phyloP scores from a whole-genome alignment of 2,888 invertebrate genomes.

The Pasiphila rectangulata region DNA sequence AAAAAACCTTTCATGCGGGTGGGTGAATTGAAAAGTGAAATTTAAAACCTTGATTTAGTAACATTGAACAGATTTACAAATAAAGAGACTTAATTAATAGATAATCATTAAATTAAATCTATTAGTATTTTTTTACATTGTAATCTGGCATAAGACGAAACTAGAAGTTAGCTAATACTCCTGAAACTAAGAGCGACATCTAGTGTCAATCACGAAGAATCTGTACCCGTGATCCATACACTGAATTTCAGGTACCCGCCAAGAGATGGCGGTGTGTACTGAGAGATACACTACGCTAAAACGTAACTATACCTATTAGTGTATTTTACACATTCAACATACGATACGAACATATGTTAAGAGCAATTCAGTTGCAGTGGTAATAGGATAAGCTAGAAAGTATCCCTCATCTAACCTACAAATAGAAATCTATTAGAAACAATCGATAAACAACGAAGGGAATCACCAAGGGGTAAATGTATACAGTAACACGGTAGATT shows the following conservation, averaged over 20 bases:
- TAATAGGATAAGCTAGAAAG: slow-evolving; percentile 2
- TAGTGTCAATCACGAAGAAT: background rate
- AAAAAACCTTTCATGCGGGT: background rate
- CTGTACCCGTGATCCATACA: slow-evolving; percentile 7
- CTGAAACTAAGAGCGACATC: slow-evolving; percentile 8
- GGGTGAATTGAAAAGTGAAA: background rate
- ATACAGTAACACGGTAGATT: slow-evolving; percentile 28
- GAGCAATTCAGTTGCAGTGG: background rate
- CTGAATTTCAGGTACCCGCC: slow-evolving; percentile 1
- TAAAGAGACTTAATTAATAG: no score
- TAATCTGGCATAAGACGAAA: background rate
- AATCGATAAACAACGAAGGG: slow-evolving; percentile 16
- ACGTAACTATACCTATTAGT: no score
- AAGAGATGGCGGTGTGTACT: slow-evolving; percentile 17
- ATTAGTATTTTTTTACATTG: no score
- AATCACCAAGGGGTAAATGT: slow-evolving; percentile 26
- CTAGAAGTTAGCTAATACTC: background rate
- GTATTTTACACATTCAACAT: no score
- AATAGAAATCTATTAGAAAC: slow-evolving; percentile 12
- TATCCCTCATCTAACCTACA: background rate
- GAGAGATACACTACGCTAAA: background rate
- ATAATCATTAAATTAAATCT: no score
- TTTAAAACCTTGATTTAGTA: background rate
- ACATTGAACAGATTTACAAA: background rate
- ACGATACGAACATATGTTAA: no score